Base-by-base conservation (phyloP, 2,797 vertebrate genomes). In the Pseudochromis fuscus region DNA sequence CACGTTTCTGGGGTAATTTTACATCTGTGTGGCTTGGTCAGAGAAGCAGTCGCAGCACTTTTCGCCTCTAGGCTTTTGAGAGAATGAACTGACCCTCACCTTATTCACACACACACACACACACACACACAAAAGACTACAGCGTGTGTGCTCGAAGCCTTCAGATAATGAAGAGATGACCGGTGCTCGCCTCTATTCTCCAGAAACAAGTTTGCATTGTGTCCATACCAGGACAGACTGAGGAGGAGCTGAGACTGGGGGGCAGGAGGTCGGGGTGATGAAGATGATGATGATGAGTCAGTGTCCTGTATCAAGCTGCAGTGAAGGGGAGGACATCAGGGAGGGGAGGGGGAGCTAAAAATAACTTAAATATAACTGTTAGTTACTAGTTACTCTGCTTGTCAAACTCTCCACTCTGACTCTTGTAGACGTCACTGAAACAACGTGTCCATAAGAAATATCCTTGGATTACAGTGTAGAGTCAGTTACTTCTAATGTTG, bases 1-100 rank as follows among this genome's bases (percentile, higher is more conserved):
- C 64, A 64, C 7, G n/a, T 76, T 70, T 71, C 65, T 52, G 42
- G 27, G 67, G 31, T 74, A 44, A 75, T 57, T 75, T 82, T 65
- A 56, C 49, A 45, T 48, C 35, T 69, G 42, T 37, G 58, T 30
- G 42, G 56, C 23, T 62, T 24, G 30, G 37, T 78, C 30, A 74
- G 45, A 68, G 45, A 28, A 16, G 10, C 45, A 50, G 38, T 78
- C 24, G 30, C n/a, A 46, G 55, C 45, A 4, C 24, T 61, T 57
- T 31, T 59, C 12, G 75, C 38, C 49, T 51, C n/a, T 0, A 52
- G 60, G 51, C 21, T 42, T 79, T 18, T 10, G 27, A 68, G 48
- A 67, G 51, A 57, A 74, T 55, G 33, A 59, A 56, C 56, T 67
- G 64, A 64, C 31, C 24, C 30, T 75, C 3, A 58, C 33, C 19